A percentile compares a stretch with the other conserved stretches of the same genome.
phyloP scores from a whole-genome alignment of 2,888 invertebrate species.

The Platycheirus rosarum region DNA sequence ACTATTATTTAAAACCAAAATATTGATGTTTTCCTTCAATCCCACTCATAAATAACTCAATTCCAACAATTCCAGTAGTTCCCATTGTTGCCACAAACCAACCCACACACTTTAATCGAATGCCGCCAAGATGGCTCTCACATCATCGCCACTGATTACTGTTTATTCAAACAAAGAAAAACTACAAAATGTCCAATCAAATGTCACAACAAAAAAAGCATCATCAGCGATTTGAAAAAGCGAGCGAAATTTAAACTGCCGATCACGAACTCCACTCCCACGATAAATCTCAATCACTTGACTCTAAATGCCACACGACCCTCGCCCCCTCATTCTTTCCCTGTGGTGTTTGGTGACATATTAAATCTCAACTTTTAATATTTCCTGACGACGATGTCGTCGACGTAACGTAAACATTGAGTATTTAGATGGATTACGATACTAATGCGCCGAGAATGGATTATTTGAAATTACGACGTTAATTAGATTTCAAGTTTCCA shows the following conservation, averaged over 20 bases:
- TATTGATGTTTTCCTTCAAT: no score
- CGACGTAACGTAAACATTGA: slow-evolving; percentile 20
- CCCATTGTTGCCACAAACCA: slow-evolving; percentile 9
- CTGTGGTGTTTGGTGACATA: slow-evolving; percentile 33
- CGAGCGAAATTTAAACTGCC: slow-evolving; percentile 39
- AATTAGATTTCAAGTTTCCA: slow-evolving; percentile 44
- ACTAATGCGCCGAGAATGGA: slow-evolving; percentile 18
- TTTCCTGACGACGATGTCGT: not conserved
- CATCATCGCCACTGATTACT: slow-evolving; percentile 19
- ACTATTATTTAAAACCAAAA: no score
- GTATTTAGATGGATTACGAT: slow-evolving; percentile 43
- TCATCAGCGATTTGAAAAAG: not conserved
- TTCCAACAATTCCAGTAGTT: slow-evolving; percentile 2
- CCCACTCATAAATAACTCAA: no score
- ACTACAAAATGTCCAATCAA: slow-evolving; percentile 25
- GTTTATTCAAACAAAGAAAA: slow-evolving; percentile 8
- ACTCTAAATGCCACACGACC: slow-evolving; percentile 1
- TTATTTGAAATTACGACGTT: slow-evolving; percentile 38
- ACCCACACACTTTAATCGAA: slow-evolving; percentile 46
- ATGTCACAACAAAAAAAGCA: slow-evolving; percentile 37
- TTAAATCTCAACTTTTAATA: slow-evolving; percentile 32
- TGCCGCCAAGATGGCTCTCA: slow-evolving; percentile 44
- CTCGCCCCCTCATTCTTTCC: not conserved
- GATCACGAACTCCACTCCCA: slow-evolving; percentile 58
- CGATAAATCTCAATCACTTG: slow-evolving; percentile 29